Percentiles rank a stretch among this genome's conserved stretches.
These are phyloP conservation scores for Corythornis vintsioides DNA, from an alignment of 2,113 vertebrate genomes.

Conservation along the genomic window DNA sequence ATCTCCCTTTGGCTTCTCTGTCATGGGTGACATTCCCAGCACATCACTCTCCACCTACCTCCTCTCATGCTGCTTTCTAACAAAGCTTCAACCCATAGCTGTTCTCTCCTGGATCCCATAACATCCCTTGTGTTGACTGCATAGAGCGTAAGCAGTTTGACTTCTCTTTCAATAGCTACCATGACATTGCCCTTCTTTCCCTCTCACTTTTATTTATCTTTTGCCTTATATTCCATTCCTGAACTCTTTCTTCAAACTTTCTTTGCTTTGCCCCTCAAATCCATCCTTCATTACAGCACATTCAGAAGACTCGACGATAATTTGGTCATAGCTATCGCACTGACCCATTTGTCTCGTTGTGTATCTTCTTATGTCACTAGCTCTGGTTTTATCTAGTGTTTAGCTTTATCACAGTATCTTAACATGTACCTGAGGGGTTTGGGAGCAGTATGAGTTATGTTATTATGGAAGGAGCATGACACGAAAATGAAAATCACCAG, in stretches of 20 bases:
- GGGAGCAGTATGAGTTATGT: background rate
- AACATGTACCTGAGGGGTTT: background rate
- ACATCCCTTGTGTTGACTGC: background rate
- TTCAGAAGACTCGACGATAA: background rate
- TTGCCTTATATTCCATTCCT: background rate
- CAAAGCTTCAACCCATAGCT: background rate
- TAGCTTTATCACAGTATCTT: background rate
- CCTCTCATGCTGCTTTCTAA: background rate
- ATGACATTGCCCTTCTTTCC: accelerated
- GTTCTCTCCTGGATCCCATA: background rate
- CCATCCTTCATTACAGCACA: background rate
- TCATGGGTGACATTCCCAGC: background rate
- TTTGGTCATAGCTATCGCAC: background rate
- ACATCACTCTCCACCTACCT: background rate
- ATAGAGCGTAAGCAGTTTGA: background rate
- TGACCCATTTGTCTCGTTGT: background rate
- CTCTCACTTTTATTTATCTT: background rate
- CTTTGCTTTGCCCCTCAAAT: background rate
- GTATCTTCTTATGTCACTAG: background rate
- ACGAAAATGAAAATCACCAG: background rate
- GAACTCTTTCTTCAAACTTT: background rate
- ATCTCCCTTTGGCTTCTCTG: background rate
- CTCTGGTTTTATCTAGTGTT: background rate
- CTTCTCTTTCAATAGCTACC: background rate
- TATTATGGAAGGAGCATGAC: background rate